A percentile compares a stretch with the other conserved stretches of the same genome.
phyloP scores from a whole-genome alignment of 2,797 vertebrate species.

The Catharus ustulatus region DNA sequence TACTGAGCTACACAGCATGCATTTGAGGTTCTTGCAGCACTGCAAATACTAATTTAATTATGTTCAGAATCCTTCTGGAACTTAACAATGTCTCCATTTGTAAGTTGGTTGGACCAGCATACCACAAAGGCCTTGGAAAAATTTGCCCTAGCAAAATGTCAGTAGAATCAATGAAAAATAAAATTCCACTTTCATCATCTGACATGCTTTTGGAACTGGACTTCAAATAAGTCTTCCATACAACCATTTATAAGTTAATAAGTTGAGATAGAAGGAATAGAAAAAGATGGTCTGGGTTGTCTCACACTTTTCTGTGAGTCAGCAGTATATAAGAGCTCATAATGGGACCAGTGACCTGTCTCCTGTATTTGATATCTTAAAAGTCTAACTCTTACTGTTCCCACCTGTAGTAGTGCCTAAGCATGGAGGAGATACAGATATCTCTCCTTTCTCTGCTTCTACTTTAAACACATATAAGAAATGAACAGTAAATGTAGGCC shows the following conservation, averaged over 20 bases:
- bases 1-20: neutral
- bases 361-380: neutral
- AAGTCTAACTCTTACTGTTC: neutral
- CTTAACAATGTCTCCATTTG: neutral
- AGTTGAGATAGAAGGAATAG: neutral
- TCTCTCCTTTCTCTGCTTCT: neutral
- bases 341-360: neutral
- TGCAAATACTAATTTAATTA: neutral
- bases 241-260: neutral
- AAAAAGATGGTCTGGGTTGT: neutral
- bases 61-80: neutral
- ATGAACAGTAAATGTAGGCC: neutral
- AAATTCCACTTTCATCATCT: neutral
- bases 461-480: neutral
- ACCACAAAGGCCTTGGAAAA: neutral
- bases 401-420: neutral
- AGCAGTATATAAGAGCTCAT: neutral
- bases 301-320: neutral
- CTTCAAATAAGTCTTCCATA: neutral
- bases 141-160: neutral
- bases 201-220: neutral
- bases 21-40: neutral
- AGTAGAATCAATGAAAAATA: neutral
- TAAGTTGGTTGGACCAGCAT: neutral
- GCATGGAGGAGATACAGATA: neutral